Percentiles rank a stretch among this genome's conserved stretches.
Conservation (phyloP, 1,140 invertebrate species). For the Tenebrio molitor region DNA sequence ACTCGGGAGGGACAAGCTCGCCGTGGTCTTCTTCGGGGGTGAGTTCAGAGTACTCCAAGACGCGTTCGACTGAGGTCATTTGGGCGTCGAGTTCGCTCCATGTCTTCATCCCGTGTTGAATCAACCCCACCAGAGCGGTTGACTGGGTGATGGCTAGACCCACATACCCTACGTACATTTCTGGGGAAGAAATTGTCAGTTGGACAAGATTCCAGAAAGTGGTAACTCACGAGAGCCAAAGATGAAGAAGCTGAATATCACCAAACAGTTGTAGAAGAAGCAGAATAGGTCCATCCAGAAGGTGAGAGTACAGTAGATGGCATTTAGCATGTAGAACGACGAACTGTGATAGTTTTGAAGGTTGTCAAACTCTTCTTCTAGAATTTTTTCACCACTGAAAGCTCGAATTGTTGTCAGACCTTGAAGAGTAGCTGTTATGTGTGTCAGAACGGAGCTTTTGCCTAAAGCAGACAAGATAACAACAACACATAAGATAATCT, state of each 20-base stretch:
- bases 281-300: slow-evolving; percentile 77
- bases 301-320: slow-evolving; percentile 72
- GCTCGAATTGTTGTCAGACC: slow-evolving; percentile 90
- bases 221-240: slow-evolving; percentile 50
- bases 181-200: slow-evolving; percentile 54
- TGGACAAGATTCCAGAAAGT: neutral
- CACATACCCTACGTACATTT: slow-evolving; percentile 76
- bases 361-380: slow-evolving; percentile 84
- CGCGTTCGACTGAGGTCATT: slow-evolving; percentile 85
- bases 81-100: slow-evolving; percentile 84
- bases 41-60: slow-evolving; percentile 79
- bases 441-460: slow-evolving; percentile 76
- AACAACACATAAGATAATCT: neutral
- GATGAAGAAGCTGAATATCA: slow-evolving; percentile 71
- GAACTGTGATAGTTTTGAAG: slow-evolving; percentile 80
- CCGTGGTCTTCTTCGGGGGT: slow-evolving; percentile 78
- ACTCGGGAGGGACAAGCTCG: slow-evolving; percentile 82
- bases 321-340: slow-evolving; percentile 76
- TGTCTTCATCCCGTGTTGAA: slow-evolving; percentile 86
- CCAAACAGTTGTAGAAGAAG: slow-evolving; percentile 72
- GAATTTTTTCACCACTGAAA: slow-evolving; percentile 80
- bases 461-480: slow-evolving; percentile 35
- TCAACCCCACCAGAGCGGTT: slow-evolving; percentile 82
- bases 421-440: slow-evolving; percentile 76
- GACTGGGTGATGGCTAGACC: slow-evolving; percentile 84